Evolutionary conservation across 2,113 vertebrate genomes (phyloP).

Genomic region (Ginglymostoma cirratum): DNA sequence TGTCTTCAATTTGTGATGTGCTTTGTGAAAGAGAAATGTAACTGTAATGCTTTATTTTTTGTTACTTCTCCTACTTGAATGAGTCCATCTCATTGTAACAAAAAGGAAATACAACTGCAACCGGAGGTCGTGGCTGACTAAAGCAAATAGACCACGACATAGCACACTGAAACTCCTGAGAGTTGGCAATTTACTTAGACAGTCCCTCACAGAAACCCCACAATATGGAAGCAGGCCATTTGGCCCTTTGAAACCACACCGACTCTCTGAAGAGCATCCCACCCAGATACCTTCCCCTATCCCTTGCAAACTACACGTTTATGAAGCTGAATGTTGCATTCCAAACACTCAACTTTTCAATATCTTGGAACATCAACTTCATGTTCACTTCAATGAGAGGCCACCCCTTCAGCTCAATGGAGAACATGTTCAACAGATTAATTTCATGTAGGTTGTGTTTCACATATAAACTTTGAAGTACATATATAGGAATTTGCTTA

Average conservation of each 20-base stretch:
- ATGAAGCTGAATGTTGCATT: neutral
- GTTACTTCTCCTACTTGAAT: neutral
- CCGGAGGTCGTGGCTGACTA: too few relatives aligned
- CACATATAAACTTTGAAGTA: neutral
- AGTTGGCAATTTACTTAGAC: too few relatives aligned
- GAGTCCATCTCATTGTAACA: neutral
- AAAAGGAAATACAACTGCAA: neutral
- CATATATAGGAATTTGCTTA: neutral
- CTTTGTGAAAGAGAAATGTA: neutral
- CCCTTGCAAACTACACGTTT: too few relatives aligned
- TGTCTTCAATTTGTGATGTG: too few relatives aligned
- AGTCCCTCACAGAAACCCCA: too few relatives aligned
- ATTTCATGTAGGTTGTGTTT: neutral
- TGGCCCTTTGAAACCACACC: too few relatives aligned
- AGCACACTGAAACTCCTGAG: neutral
- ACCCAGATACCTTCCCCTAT: too few relatives aligned
- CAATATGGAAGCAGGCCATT: too few relatives aligned
- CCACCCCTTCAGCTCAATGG: neutral
- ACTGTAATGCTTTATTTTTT: neutral
- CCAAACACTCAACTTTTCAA: neutral
- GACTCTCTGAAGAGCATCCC: too few relatives aligned
- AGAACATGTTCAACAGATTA: neutral
- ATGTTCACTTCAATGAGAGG: neutral
- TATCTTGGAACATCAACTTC: neutral
- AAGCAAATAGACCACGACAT: neutral